A percentile compares a stretch with the other conserved stretches of the same genome.
These are phyloP conservation scores for Redunca redunca DNA, from an alignment of 2,113 vertebrate species.

Conservation along the genomic window DNA sequence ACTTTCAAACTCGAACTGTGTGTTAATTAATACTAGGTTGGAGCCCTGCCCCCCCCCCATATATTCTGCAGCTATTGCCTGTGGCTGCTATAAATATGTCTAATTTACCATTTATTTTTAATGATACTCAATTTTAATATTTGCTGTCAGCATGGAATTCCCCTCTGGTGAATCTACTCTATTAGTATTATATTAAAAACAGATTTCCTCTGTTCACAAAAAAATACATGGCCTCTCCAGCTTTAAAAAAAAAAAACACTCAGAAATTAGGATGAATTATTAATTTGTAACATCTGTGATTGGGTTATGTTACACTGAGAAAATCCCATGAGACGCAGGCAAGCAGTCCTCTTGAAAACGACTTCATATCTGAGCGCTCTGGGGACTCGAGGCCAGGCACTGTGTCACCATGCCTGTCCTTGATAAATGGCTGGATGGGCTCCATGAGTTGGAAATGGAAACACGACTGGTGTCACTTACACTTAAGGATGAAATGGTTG, in stretches of 20 bases:
- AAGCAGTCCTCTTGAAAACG: constrained; percentile 75
- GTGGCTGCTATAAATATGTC: constrained; percentile 23
- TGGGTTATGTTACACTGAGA: constrained; percentile 78
- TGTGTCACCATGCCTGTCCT: constrained; percentile 59
- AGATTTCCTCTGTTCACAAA: constrained; percentile 70
- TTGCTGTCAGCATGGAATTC: constrained; percentile 64
- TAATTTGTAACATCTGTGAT: constrained; percentile 84
- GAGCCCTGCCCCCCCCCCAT: background rate
- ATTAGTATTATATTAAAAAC: constrained; percentile 66
- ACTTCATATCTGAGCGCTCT: constrained; percentile 77
- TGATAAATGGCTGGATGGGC: constrained; percentile 49
- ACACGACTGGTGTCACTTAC: constrained; percentile 61
- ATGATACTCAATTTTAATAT: constrained; percentile 62
- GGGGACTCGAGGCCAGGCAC: constrained; percentile 45
- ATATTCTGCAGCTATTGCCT: background rate
- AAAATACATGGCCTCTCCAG: constrained; percentile 56
- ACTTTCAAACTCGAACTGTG: constrained; percentile 26
- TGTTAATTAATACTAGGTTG: constrained; percentile 36
- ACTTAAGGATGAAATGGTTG: constrained; percentile 56
- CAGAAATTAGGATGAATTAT: constrained; percentile 76
- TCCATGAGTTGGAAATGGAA: constrained; percentile 58
- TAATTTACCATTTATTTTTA: constrained; percentile 62
- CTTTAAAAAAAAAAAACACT: background rate
- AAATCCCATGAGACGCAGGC: constrained; percentile 64
- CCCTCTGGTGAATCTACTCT: constrained; percentile 50